Evolutionary conservation across 1,140 invertebrate species (phyloP), one percentile per base, ranked within the genome.

Genomic region (Whitmania pigra): DNA sequence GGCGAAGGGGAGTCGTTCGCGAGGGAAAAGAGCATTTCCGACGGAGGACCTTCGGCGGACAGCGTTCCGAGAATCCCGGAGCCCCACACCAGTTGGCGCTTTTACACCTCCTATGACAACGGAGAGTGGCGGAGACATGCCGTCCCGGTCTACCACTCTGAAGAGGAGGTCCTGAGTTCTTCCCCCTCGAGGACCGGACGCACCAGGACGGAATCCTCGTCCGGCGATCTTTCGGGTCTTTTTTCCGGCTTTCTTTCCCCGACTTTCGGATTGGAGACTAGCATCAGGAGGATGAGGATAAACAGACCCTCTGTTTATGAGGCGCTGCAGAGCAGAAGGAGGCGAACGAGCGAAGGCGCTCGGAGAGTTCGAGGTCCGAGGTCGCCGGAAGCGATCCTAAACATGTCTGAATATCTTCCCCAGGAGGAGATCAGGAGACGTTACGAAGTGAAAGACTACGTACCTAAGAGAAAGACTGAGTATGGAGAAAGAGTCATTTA

Each of bases 71-170:
- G 49, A 25, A 54, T 70, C 29, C 69, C 69, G 22, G 36, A 70
- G 69, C 69, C 69, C 11, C 69, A 70, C 53, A 49, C 36, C 40
- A 70, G 69, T 25, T 70, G 69, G 69, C 29, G 69, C 31, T 70
- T 70, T 49, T 70, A 70, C 69, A 70, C 69, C 5, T 70, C 69
- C 20, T 70, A 70, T 22, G 69, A 70, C 43, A 70, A 70, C 22
- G 69, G 69, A 40, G 69, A 70, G 29, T 70, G 69, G 69, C 40
- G 53, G 18, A 43, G 69, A 70, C 69, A 70, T 49, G 53, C 53
- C n/a, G 69, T 70, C 15, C 69, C 69, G 0, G 69, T 70, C 29
- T 25, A 53, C 25, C 29, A 70, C 6, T 36, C 31, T 0, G 69
- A 53, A 15, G 69, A 70, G 18, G 69, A 70, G 3, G 49, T 70